These are phyloP conservation scores for Lasius fuliginosus DNA, from an alignment of 2,888 invertebrate genomes.

Conservation along the genomic window DNA sequence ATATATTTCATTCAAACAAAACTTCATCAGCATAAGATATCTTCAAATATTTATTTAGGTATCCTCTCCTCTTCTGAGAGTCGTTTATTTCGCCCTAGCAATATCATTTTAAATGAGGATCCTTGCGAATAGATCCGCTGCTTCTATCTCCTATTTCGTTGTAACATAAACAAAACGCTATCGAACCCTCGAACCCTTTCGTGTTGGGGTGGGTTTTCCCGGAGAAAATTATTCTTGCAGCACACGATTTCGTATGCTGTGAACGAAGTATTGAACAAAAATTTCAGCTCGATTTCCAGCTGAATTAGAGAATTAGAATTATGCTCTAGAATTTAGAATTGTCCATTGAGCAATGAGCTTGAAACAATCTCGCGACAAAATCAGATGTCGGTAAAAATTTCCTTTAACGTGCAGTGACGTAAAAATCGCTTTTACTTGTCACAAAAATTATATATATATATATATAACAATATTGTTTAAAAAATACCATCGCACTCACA, in stretches of 20 bases:
- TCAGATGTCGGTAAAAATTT: neutral
- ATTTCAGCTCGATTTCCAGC: slow-evolving; percentile 17
- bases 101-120: slow-evolving; percentile 57
- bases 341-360: neutral
- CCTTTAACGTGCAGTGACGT: neutral
- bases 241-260: slow-evolving; percentile 49
- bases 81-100: neutral
- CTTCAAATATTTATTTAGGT: neutral
- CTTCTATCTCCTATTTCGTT: neutral
- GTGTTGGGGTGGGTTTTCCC: slow-evolving; percentile 58
- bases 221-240: slow-evolving; percentile 59
- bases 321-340: neutral
- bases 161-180: neutral
- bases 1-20: neutral
- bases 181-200: slow-evolving; percentile 55
- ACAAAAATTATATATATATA: neutral
- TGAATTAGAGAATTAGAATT: no score
- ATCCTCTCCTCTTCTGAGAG: neutral
- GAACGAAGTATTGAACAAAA: neutral
- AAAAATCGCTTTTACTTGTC: neutral
- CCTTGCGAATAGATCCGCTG: neutral
- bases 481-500: neutral
- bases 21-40: neutral
- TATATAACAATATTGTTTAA: neutral
- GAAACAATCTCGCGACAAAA: neutral